A percentile compares a stretch with the other conserved stretches of the same genome.
Conservation (phyloP, 2,888 invertebrate genomes). For the Choreutis nemorana region DNA sequence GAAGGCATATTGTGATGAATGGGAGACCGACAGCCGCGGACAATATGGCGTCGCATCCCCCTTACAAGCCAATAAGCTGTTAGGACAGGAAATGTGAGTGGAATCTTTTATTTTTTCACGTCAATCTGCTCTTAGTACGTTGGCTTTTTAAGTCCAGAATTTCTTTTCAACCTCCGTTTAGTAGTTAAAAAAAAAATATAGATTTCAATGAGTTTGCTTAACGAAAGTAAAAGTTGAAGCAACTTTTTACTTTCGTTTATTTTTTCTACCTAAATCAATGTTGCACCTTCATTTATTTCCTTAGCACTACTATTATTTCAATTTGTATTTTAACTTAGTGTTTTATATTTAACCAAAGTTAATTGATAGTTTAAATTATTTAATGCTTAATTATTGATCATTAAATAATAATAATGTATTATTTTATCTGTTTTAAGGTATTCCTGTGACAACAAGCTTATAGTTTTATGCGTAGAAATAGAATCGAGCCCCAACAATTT, state of each 20-base stretch:
- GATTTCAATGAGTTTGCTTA: no score
- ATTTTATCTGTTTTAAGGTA: slow-evolving; percentile 23
- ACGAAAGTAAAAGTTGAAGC: no score
- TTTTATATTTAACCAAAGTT: slow-evolving; percentile 9
- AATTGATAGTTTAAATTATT: slow-evolving; percentile 3
- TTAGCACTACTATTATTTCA: slow-evolving; percentile 1
- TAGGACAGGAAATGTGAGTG: slow-evolving; percentile 34
- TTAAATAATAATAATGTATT: slow-evolving; percentile 1
- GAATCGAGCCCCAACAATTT: slow-evolving; percentile 14
- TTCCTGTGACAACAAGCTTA: slow-evolving; percentile 36
- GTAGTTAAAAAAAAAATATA: no score
- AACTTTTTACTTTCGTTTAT: no score
- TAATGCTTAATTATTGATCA: slow-evolving; percentile 1
- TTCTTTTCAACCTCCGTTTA: no score
- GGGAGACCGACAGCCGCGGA: slow-evolving; percentile 22
- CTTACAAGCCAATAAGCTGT: slow-evolving; percentile 21
- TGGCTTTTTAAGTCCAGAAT: no score
- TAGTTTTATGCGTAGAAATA: slow-evolving; percentile 43
- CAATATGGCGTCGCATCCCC: slow-evolving; percentile 30
- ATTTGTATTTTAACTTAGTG: slow-evolving; percentile 8
- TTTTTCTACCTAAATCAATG: no score
- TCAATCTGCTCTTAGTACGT: no score
- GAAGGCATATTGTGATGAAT: slow-evolving; percentile 26
- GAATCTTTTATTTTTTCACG: no score
- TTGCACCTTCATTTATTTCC: no score